Conservation (phyloP, 1,140 invertebrate species). For the Drosophila ironensis region DNA sequence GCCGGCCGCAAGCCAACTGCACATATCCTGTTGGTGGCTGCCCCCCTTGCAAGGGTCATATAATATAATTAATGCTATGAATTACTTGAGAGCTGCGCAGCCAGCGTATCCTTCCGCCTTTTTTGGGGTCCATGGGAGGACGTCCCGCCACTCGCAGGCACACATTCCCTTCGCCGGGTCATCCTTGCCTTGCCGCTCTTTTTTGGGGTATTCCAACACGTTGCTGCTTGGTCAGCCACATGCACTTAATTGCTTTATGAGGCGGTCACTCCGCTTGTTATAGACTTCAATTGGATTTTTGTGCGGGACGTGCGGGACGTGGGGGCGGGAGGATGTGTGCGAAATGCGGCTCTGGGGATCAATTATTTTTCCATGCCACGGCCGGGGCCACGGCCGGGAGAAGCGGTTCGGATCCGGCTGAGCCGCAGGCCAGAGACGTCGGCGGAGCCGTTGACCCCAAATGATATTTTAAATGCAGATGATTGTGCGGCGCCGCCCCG, state of each 20-base stretch:
- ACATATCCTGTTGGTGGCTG: neutral
- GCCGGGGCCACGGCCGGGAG: neutral
- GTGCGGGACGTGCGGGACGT: conserved; percentile 28
- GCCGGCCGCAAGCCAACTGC: neutral
- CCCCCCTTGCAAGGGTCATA: conserved; percentile 31
- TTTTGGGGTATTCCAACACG: conserved; percentile 63
- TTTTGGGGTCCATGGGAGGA: neutral
- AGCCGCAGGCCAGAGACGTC: conserved; percentile 54
- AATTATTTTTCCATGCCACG: conserved; percentile 63
- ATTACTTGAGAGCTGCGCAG: conserved; percentile 58
- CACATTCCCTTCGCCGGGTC: neutral
- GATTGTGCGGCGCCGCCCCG: conserved; percentile 47
- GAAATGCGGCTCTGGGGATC: conserved; percentile 73
- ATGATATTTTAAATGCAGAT: conserved; percentile 52
- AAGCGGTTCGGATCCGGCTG: too few relatives aligned
- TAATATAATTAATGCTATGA: conserved; percentile 78
- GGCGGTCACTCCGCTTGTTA: conserved; percentile 76
- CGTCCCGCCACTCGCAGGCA: neutral
- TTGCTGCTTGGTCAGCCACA: conserved; percentile 78
- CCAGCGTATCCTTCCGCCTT: neutral
- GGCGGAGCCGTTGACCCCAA: conserved; percentile 48
- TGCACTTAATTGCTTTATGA: conserved; percentile 80
- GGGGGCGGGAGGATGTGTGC: neutral
- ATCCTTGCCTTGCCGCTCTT: conserved; percentile 1
- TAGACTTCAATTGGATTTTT: conserved; percentile 78